Base-by-base conservation (phyloP, 2,888 invertebrate genomes). In the Bhutanitis thaidina region DNA sequence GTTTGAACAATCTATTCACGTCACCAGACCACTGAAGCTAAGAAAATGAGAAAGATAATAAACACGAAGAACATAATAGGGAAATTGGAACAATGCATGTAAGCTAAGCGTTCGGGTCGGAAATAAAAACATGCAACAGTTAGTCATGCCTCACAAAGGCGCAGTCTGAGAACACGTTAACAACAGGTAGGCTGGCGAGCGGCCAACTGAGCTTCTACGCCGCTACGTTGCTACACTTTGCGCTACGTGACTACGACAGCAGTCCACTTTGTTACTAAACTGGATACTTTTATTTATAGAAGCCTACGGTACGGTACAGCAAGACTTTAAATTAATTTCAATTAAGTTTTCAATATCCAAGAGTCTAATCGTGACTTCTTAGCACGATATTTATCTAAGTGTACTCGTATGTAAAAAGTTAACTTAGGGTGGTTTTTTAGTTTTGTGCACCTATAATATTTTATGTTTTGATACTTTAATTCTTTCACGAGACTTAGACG, bases 151-250 rank as follows among this genome's bases (percentile, higher is more conserved):
- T 67, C 60, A 61, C 64, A 63, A 70, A 54, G 59, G 54, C 56
- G 66, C 67, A 69, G 62, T 55, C 58, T 66, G 69, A 72, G 73
- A 74, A 79, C 71, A 77, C 74, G 73, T 67, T 67, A 68, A 77
- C 88, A 87, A 88, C 87, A 86, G 85, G 83, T 86, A 80, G 72
- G 72, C 81, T 88, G 88, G 88, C 89, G 61, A 54, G 49, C 65
- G 60, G 86, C 86, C 86, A 85, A 80, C 54, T 49, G 38, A 30
- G 45, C 40, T 35, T 34, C 41, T 46, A 52, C 40, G 40, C 43
- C 56, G 51, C 60, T 65, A 55, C 65, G 64, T 60, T 63, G 67
- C 73, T 70, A 72, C 74, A 64, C 60, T 61, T 58, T 57, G 60
- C 71, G 67, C 73, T 75, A 74, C 79, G 66, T 71, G 69, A 67